Conservation (phyloP, 2,797 vertebrate genomes). For the Synanceia verrucosa region DNA sequence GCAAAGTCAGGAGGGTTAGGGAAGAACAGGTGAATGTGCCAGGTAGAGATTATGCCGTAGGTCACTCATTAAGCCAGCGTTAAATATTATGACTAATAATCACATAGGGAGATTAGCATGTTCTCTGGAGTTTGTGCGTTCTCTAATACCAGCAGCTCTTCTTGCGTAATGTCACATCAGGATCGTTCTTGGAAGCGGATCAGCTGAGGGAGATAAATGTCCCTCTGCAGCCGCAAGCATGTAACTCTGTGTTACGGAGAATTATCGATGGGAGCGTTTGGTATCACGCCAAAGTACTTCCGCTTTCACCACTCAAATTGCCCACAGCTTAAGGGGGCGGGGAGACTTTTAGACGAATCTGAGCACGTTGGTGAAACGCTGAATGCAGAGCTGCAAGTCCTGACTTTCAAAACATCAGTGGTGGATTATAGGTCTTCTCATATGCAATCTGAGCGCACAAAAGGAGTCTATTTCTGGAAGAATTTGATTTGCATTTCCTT, state of each 20-base stretch:
- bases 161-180: slow-evolving; percentile 78
- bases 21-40: slow-evolving; percentile 67
- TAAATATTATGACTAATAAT: slow-evolving; percentile 84
- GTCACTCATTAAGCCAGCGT: slow-evolving; percentile 72
- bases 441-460: slow-evolving; percentile 39
- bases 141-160: slow-evolving; percentile 67
- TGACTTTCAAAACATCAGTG: slow-evolving; percentile 47
- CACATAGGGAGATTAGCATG: slow-evolving; percentile 74
- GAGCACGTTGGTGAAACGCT: slow-evolving; percentile 1
- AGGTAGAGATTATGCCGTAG: slow-evolving; percentile 62
- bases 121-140: slow-evolving; percentile 68
- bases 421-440: slow-evolving; percentile 53
- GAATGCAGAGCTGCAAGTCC: slow-evolving; percentile 35
- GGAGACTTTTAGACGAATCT: slow-evolving; percentile 42
- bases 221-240: slow-evolving; percentile 37
- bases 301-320: slow-evolving; percentile 43
- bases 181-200: slow-evolving; percentile 76
- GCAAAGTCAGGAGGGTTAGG: slow-evolving; percentile 41
- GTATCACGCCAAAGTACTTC: slow-evolving; percentile 55
- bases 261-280: slow-evolving; percentile 62
- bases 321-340: slow-evolving; percentile 38
- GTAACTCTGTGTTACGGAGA: slow-evolving; percentile 50
- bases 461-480: slow-evolving; percentile 51
- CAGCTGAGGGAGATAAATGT: slow-evolving; percentile 64
- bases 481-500: slow-evolving; percentile 58